Evolutionary conservation across 2,888 invertebrate species (phyloP).

Genomic region (Alloscopus bannaensis): DNA sequence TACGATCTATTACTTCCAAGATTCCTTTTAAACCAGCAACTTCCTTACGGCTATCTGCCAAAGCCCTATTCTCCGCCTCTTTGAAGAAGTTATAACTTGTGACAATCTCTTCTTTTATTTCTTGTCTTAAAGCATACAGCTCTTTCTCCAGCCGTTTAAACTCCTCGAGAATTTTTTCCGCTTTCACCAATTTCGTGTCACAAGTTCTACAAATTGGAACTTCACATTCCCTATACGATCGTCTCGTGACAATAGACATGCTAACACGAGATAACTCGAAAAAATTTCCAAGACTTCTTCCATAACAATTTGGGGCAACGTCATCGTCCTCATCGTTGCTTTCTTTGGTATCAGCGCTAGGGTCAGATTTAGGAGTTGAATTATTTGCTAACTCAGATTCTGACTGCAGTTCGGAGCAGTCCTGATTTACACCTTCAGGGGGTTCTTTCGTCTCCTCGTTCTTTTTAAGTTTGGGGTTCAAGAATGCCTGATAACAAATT

Average conservation of each 20-base stretch:
- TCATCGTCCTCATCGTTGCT: background rate
- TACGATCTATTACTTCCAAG: constrained; percentile 40
- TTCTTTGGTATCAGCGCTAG: background rate
- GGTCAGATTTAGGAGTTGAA: background rate
- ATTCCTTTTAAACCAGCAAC: constrained; percentile 32
- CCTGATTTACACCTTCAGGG: too few species aligned
- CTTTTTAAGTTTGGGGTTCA: constrained; percentile 31
- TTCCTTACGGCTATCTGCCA: constrained; percentile 23
- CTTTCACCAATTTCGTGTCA: constrained; percentile 25
- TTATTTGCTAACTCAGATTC: too few species aligned
- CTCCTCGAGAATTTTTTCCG: constrained; percentile 36
- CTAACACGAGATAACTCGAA: constrained; percentile 53
- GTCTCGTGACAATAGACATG: constrained; percentile 53
- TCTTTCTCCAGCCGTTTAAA: constrained; percentile 46
- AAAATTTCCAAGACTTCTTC: constrained; percentile 34
- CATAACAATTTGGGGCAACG: background rate
- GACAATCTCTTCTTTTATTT: constrained; percentile 47
- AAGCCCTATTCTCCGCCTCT: constrained; percentile 33
- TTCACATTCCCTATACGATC: constrained; percentile 43
- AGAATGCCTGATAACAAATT: constrained; percentile 49
- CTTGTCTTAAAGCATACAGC: constrained; percentile 31
- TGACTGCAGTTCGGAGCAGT: background rate
- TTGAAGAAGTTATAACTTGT: constrained; percentile 41
- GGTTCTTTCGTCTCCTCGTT: background rate
- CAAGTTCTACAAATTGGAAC: constrained; percentile 41